phyloP scores from a whole-genome alignment of 2,113 vertebrate species.

The Corynorhinus townsendii region DNA sequence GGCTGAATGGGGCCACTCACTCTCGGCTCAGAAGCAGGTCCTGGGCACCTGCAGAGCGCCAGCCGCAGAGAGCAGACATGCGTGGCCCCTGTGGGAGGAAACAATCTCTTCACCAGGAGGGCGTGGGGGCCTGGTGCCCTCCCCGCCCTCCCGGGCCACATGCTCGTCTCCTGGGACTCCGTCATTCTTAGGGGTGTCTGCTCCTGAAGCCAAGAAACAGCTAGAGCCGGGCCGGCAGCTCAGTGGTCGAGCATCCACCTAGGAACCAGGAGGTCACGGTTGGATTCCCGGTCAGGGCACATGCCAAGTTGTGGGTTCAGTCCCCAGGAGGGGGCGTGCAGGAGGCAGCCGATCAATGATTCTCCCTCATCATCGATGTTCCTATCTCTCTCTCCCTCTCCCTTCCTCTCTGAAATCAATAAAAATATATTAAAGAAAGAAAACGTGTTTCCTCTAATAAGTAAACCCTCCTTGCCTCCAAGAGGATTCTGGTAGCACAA shows the following conservation, averaged over 20 bases:
- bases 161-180: background rate
- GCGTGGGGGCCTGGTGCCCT: background rate
- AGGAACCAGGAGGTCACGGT: too few relatives aligned
- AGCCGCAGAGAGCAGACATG: background rate
- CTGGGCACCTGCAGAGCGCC: background rate
- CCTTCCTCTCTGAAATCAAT: too few relatives aligned
- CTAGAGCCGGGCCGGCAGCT: background rate
- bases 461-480: constrained; percentile 13
- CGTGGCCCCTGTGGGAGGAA: accelerated
- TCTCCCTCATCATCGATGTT: too few relatives aligned
- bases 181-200: background rate
- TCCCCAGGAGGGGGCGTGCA: too few relatives aligned
- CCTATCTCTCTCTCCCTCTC: too few relatives aligned
- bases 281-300: too few relatives aligned
- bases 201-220: background rate
- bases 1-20: background rate
- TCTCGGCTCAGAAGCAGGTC: background rate
- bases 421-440: background rate
- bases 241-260: too few relatives aligned
- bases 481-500: constrained; percentile 32
- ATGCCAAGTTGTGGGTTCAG: too few relatives aligned
- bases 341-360: too few relatives aligned
- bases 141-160: background rate
- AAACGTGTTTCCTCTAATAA: constrained; percentile 37
- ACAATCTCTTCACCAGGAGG: accelerated